These are phyloP conservation scores for Channa maculata DNA, from an alignment of 2,113 vertebrate species.

Conservation along the genomic window DNA sequence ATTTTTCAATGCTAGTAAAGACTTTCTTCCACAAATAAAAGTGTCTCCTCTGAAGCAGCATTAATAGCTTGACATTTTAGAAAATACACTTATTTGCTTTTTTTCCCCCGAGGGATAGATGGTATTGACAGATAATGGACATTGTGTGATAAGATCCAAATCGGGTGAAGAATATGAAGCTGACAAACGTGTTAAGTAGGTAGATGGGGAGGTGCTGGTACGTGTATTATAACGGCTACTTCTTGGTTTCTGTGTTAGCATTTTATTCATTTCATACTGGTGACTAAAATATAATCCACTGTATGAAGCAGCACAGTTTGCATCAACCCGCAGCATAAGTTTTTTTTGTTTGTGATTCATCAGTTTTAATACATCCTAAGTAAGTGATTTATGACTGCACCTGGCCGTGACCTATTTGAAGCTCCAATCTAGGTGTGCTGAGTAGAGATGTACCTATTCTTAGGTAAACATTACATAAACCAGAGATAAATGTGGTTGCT, in stretches of 20 bases:
- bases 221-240: no score
- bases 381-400: constrained; percentile 64
- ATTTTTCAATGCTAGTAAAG: neutral
- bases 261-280: neutral
- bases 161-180: no score
- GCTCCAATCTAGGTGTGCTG: constrained; percentile 66
- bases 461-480: constrained; percentile 73
- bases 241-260: no score
- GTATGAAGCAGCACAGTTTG: constrained; percentile 18
- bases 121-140: no score
- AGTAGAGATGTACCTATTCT: constrained; percentile 70
- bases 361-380: constrained; percentile 34
- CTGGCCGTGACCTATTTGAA: constrained; percentile 65
- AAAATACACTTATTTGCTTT: neutral
- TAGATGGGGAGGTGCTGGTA: no score
- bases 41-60: neutral
- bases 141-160: no score
- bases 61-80: neutral
- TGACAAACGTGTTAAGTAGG: no score
- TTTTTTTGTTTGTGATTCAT: constrained; percentile 14
- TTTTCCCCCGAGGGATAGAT: no score
- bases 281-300: neutral
- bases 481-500: constrained; percentile 56
- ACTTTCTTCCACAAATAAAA: constrained; percentile 7
- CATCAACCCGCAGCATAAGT: constrained; percentile 37